Conservation (phyloP, 2,888 invertebrate genomes). For the Nesidiocoris tenuis region DNA sequence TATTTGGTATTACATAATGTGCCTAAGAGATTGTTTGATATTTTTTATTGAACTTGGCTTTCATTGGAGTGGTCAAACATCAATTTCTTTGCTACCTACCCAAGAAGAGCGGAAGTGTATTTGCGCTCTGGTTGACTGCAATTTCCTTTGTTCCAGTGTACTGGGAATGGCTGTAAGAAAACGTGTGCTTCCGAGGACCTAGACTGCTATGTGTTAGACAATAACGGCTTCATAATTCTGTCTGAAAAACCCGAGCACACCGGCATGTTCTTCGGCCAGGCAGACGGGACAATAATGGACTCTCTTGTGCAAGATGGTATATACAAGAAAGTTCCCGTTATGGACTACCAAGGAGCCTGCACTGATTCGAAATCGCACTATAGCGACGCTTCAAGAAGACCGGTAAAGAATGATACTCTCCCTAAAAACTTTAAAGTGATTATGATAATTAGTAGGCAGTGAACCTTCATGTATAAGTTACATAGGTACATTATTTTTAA, state of each 20-base stretch:
- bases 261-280: slow-evolving; percentile 90
- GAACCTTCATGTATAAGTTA: too few species aligned
- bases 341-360: slow-evolving; percentile 87
- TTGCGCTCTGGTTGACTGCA: too few species aligned
- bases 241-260: slow-evolving; percentile 84
- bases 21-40: too few species aligned
- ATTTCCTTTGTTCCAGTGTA: slow-evolving; percentile 65
- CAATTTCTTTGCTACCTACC: too few species aligned
- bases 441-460: too few species aligned
- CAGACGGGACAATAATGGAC: slow-evolving; percentile 93
- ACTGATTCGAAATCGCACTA: slow-evolving; percentile 58
- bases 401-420: too few species aligned
- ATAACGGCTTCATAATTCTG: slow-evolving; percentile 90
- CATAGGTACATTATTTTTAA: too few species aligned
- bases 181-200: slow-evolving; percentile 83
- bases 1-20: too few species aligned
- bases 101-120: too few species aligned
- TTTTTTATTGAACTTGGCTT: too few species aligned
- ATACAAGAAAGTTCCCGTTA: slow-evolving; percentile 81
- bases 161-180: slow-evolving; percentile 71
- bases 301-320: slow-evolving; percentile 86
- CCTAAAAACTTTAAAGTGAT: too few species aligned
- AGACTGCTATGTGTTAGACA: slow-evolving; percentile 90
- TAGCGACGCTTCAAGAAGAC: slow-evolving; percentile 57
- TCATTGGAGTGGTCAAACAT: too few species aligned